Conservation (phyloP, 2,113 vertebrate genomes). For the Petrocephalus zakoni region DNA sequence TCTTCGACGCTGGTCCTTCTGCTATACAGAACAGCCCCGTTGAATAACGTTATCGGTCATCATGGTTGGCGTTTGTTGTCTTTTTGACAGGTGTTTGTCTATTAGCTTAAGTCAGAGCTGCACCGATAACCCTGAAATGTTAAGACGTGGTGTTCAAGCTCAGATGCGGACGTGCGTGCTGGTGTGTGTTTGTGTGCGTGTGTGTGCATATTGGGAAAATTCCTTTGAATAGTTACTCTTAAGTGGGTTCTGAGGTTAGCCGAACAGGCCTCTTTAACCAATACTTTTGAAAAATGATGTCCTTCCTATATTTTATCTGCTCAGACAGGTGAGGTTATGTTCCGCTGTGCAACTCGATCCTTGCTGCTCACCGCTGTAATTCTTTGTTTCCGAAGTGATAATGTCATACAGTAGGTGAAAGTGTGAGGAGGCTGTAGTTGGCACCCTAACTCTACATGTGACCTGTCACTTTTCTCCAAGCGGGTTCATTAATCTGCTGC, state of each 20-base stretch:
- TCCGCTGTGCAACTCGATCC: background rate
- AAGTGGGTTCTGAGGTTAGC: background rate
- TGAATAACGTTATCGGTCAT: background rate
- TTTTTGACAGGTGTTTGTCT: too few relatives aligned
- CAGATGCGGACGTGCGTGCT: background rate
- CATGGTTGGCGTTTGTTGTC: background rate
- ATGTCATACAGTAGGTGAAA: background rate
- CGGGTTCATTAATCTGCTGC: background rate
- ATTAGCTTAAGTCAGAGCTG: background rate
- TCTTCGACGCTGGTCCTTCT: background rate
- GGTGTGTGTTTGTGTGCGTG: background rate
- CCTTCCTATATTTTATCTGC: background rate
- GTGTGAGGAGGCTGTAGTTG: background rate
- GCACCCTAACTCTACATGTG: background rate
- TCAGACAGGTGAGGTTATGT: background rate
- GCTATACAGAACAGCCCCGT: background rate
- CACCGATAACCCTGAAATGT: background rate
- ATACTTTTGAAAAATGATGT: background rate
- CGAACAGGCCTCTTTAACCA: background rate
- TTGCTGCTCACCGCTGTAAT: background rate
- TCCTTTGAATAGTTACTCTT: background rate
- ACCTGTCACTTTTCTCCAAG: background rate
- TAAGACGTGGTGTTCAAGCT: background rate
- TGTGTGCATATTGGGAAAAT: background rate
- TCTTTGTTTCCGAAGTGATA: background rate